Percentiles rank a stretch among this genome's conserved stretches.
phyloP scores from a whole-genome alignment of 2,888 invertebrate genomes.

The Thymelicus sylvestris region DNA sequence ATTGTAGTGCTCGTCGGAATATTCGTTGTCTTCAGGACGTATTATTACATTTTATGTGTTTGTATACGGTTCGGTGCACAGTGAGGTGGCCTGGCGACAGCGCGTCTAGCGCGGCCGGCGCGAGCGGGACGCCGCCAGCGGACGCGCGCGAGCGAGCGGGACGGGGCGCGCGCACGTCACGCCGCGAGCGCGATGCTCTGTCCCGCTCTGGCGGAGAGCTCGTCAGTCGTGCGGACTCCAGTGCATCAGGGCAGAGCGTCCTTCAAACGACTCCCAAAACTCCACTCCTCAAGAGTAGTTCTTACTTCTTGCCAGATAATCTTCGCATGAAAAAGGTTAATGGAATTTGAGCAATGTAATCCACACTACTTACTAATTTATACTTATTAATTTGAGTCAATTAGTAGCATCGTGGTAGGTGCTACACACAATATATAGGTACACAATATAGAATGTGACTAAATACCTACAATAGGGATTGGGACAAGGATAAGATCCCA shows the following conservation, averaged over 20 bases:
- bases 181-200: neutral
- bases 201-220: neutral
- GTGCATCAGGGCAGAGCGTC: constrained; percentile 14
- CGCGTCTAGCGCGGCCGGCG: constrained; percentile 26
- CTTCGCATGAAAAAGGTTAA: neutral
- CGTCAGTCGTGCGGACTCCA: neutral
- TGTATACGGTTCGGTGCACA: constrained; percentile 10
- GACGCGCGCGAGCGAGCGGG: neutral
- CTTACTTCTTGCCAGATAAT: neutral
- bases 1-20: constrained; percentile 29
- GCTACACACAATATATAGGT: no score
- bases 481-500: no score
- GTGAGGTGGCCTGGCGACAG: constrained; percentile 20
- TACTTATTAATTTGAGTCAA: no score
- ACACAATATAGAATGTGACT: no score
- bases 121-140: constrained; percentile 5
- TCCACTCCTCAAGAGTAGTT: neutral
- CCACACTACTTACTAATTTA: no score
- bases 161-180: constrained; percentile 5
- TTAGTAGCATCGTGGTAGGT: no score
- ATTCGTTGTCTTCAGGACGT: neutral
- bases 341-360: neutral
- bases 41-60: constrained; percentile 5
- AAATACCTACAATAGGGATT: no score
- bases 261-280: constrained; percentile 17